Evolutionary conservation across 2,113 vertebrate genomes (phyloP), one percentile per base, ranked within the genome.

Genomic region (Antennarius striatus): DNA sequence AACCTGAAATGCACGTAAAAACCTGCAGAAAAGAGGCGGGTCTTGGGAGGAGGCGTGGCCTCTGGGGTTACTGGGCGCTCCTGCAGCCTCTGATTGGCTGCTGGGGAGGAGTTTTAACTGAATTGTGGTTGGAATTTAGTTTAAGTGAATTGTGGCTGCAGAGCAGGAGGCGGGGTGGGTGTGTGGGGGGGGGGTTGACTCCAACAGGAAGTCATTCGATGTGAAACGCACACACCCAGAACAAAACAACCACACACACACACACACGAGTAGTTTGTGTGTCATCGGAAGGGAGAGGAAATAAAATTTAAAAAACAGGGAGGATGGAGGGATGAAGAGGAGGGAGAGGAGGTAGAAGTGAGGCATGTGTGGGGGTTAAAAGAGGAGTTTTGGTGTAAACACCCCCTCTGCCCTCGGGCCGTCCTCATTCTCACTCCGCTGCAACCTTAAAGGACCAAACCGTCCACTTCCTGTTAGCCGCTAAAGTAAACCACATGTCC

Each of bases 161-260:
- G 66, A 64, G 70, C 66, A 69, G 69, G 73, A 75, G 79, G 81
- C 30, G 63, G 70, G 54, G 79, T 57, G 11, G 62, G 30, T 53
- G 71, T 61, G 36, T 53, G 52, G 45, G 51, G 17, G 30, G 2
- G 22, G 28, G 28, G 46, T 13, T 53, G 3, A 83, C 86, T 88
- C 9, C 0, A 75, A 88, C 89, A 89, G 89, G 89, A 89, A 90
- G 87, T 89, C 76, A 68, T 88, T 88, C 61, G 56, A 83, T 29
- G 46, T 57, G 68, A 77, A 76, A 63, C 65, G 54, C 76, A 70
- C 77, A 88, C 78, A 80, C 60, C 60, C 76, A 78, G 49, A 73
- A 77, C 61, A 80, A 77, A 85, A 63, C 65, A 67, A 55, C 56
- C 50, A 48, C 57, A 59, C 55, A 48, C 45, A 32, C 39, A 40